Evolutionary conservation across 1,140 invertebrate genomes (phyloP).

Genomic region (Sarcophaga bullata): DNA sequence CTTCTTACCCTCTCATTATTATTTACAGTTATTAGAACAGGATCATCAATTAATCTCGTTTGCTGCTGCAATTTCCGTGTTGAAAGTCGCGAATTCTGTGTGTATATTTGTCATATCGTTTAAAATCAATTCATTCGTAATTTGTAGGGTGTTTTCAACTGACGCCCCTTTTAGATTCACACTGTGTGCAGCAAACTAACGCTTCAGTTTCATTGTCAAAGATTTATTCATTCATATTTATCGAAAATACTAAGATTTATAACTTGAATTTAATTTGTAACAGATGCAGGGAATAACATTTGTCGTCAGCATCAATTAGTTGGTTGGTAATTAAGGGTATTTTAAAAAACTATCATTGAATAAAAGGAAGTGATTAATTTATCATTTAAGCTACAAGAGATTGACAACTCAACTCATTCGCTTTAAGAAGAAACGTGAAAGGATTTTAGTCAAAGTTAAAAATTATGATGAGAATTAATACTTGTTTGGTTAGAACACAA

Average conservation of each 20-base stretch:
- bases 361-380: conserved; percentile 3
- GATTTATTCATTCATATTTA: background rate
- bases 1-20: conserved; percentile 1
- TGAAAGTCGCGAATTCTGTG: conserved; percentile 41
- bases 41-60: conserved; percentile 21
- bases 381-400: conserved; percentile 3
- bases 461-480: background rate
- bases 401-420: background rate
- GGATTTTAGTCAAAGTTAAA: background rate
- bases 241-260: conserved; percentile 47
- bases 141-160: conserved; percentile 31
- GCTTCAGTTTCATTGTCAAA: conserved; percentile 5
- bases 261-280: conserved; percentile 65
- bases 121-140: conserved; percentile 32
- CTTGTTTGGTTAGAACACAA: background rate
- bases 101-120: background rate
- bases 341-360: too few species aligned
- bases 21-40: conserved; percentile 21
- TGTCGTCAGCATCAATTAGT: conserved; percentile 45
- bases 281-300: conserved; percentile 59
- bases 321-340: background rate
- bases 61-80: conserved; percentile 32
- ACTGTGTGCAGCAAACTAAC: conserved; percentile 10
- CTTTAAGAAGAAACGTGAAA: too few species aligned
- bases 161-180: background rate